Evolutionary conservation across 2,888 invertebrate species (phyloP).

Genomic region (Axea sp.): DNA sequence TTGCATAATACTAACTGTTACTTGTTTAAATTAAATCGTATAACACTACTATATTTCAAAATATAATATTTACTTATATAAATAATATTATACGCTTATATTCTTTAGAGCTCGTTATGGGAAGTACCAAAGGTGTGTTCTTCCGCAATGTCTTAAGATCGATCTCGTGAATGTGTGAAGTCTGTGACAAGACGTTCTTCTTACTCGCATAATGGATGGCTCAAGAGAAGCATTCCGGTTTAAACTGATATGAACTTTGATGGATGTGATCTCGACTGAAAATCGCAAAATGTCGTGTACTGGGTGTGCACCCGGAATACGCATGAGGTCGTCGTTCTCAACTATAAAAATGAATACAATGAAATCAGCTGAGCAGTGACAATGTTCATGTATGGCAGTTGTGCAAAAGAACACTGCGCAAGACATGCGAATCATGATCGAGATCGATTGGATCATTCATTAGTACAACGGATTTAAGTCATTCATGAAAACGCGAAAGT

Average conservation of each 20-base stretch:
- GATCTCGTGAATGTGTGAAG: conserved; percentile 33
- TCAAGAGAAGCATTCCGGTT: conserved; percentile 35
- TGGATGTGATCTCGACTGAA: conserved; percentile 51
- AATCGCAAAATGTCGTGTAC: conserved; percentile 38
- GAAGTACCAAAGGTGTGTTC: conserved; percentile 36
- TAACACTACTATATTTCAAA: too few species aligned
- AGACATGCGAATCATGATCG: conserved; percentile 17
- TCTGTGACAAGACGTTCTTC: conserved; percentile 35
- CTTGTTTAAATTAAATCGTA: too few species aligned
- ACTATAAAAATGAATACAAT: conserved; percentile 27
- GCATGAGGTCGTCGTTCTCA: conserved; percentile 42
- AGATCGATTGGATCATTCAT: conserved; percentile 40
- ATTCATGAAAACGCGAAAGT: conserved; percentile 19
- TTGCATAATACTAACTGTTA: too few species aligned
- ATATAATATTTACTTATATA: too few species aligned
- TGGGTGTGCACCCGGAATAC: conserved; percentile 52
- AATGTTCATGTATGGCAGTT: conserved; percentile 7
- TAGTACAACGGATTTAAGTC: conserved; percentile 40
- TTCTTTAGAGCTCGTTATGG: conserved; percentile 18
- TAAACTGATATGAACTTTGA: conserved; percentile 50
- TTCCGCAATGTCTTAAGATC: conserved; percentile 33
- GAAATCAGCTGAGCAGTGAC: conserved; percentile 30
- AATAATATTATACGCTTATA: too few species aligned
- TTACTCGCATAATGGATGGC: conserved; percentile 38
- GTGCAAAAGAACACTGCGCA: conserved; percentile 3